Evolutionary conservation across 2,888 invertebrate genomes (phyloP).

Genomic region (Phragmatobia fuliginosa): DNA sequence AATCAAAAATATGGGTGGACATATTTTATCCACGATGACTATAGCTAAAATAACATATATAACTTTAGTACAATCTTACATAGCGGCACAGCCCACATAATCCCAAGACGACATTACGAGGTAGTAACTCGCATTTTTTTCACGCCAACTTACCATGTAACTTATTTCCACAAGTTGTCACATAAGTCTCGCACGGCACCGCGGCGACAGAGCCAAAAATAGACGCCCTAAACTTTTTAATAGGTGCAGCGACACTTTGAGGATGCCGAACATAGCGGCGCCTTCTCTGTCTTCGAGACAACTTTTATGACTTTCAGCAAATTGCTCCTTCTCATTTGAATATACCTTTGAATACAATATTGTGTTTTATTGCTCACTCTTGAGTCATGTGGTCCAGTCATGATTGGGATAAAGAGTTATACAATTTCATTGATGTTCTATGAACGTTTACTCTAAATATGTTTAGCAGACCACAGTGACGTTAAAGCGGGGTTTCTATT

Average conservation of each 20-base stretch:
- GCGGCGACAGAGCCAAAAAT: conserved; percentile 75
- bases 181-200: conserved; percentile 64
- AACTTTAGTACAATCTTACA: background rate
- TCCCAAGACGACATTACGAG: conserved; percentile 10
- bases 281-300: conserved; percentile 72
- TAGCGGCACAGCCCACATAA: background rate
- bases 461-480: conserved; percentile 9
- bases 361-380: conserved; percentile 34
- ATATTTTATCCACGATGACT: background rate
- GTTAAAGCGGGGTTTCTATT: background rate
- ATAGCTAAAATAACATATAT: background rate
- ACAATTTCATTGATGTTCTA: conserved; percentile 27
- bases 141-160: conserved; percentile 49
- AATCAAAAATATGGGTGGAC: background rate
- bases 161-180: conserved; percentile 72
- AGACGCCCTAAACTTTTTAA: conserved; percentile 82
- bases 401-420: conserved; percentile 34
- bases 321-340: conserved; percentile 77
- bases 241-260: conserved; percentile 66
- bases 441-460: conserved; percentile 12
- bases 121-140: conserved; percentile 47
- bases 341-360: conserved; percentile 56
- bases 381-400: conserved; percentile 36
- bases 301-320: conserved; percentile 81
- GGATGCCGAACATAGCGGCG: conserved; percentile 65